Evolutionary conservation across 2,113 vertebrate genomes (phyloP), one percentile per base, ranked within the genome.

Genomic region (Tympanuchus pallidicinctus): DNA sequence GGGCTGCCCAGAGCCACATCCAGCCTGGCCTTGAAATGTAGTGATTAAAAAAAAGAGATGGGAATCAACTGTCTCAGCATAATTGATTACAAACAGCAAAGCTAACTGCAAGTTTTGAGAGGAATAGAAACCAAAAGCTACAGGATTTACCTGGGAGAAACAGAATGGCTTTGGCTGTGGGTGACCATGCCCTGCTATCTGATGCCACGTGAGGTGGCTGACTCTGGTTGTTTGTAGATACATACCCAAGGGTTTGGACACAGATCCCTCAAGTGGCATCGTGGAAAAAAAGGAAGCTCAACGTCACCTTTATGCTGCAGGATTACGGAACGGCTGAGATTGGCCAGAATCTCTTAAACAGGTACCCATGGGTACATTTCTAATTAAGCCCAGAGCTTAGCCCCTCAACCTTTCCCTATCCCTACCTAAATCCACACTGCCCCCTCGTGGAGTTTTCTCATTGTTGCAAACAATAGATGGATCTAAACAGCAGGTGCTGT

Each of bases 211-310:
- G 5, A 52, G 42, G 24, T 79, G 59, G 34, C 32, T 84, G 8
- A 66, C 25, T 84, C n/a, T 56, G 69, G 43, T 18, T 70, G 18
- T 54, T 76, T 78, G 73, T 76, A 72, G 52, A 12, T 13, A 24
- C 22, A 13, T 76, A 69, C 13, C 9, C 38, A 9, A 28, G 9
- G 28, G 20, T 45, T 8, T 64, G 22, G 42, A 64, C 25, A 64
- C 6, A 13, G 0, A 0, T 56, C 13, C 10, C 30, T 82, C 27
- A 36, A 7, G 8, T 57, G 54, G 0, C 0, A 94, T 11, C 63
- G 50, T 0, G 59, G 63, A 14, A 3, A 72, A 45, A 69, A 65
- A 84, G 21, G 32, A 47, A 47, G 38, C 32, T 42, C 38, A 82
- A 15, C 11, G 6, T 34, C 21, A 21, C 28, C 63, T 57, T 67